Percentiles rank a stretch among this genome's conserved stretches.
Conservation (phyloP, 2,797 vertebrate species). For the Phyllotis vaccarum region DNA sequence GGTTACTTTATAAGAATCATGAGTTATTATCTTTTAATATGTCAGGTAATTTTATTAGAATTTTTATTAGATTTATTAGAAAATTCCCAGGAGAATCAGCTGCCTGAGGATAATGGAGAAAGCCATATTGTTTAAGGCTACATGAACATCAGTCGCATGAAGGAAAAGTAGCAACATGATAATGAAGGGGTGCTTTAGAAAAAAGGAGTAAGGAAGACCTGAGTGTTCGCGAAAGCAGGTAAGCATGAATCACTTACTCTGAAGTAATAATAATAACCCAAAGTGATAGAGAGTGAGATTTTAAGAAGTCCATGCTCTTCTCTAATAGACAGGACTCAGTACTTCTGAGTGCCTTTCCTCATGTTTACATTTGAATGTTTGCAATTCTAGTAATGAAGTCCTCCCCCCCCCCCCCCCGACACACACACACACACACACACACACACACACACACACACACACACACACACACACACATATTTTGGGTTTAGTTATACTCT, state of each 20-base stretch:
- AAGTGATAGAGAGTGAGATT: neutral
- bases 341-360: neutral
- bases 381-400: neutral
- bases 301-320: neutral
- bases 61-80: neutral
- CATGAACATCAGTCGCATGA: neutral
- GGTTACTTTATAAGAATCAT: neutral
- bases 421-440: too few species aligned
- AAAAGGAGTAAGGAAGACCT: too few species aligned
- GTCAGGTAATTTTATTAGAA: neutral
- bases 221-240: neutral
- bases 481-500: neutral
- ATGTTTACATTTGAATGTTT: neutral
- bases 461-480: too few species aligned
- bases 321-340: constrained; percentile 14
- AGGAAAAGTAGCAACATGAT: neutral
- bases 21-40: neutral
- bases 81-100: neutral
- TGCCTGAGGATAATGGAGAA: neutral
- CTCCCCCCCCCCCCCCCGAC: too few species aligned
- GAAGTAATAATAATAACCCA: neutral
- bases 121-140: neutral
- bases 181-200: neutral
- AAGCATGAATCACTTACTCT: neutral
- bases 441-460: too few species aligned